Base-by-base conservation (phyloP, 2,888 invertebrate genomes). In the Rotaria socialis region DNA sequence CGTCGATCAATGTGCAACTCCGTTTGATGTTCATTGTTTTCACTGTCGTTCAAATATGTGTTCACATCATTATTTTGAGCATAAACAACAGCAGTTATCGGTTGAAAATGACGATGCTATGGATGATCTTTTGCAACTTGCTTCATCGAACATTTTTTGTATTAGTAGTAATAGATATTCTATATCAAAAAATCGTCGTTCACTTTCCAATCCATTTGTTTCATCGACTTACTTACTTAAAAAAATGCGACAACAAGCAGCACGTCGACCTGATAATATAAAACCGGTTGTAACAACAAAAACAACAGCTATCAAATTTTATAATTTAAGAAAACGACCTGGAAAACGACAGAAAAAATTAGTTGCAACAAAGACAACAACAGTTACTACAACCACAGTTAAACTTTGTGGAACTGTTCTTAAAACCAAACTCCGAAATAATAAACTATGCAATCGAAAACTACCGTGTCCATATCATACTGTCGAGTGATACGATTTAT, bases 31-130 rank as follows among this genome's bases (percentile, higher is more conserved):
- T 27, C 58, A 60, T 27, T 60, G 58, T 60, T 60, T 60, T 60
- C 58, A 60, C n/a, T 60, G 58, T 60, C 58, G 58, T 60, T 6
- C 58, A 8, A 60, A 60, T 60, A 60, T 60, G 58, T 60, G 58
- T 60, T 60, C 58, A 60, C 58, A 60, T 60, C 58, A 60, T 60
- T 60, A 60, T 60, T 27, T 60, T 60, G 58, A 60, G n/a, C 58
- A 60, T 60, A 60, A 60, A 60, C 58, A 60, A 60, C n/a, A 60
- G n/a, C 58, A 60, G 27, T 27, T 60, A 60, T 2, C 11, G n/a
- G 11, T 8, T 60, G 58, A 60, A 14, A 27, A 60, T n/a, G 58
- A 60, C 5, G 55, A 55, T 55, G 55, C 55, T 55, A 55, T 60
- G 58, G 58, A 60, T 60, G 58, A 60, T 60, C 58, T 60, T n/a